Evolutionary conservation across 2,113 vertebrate species (phyloP).

Genomic region (Hypomesus transpacificus): DNA sequence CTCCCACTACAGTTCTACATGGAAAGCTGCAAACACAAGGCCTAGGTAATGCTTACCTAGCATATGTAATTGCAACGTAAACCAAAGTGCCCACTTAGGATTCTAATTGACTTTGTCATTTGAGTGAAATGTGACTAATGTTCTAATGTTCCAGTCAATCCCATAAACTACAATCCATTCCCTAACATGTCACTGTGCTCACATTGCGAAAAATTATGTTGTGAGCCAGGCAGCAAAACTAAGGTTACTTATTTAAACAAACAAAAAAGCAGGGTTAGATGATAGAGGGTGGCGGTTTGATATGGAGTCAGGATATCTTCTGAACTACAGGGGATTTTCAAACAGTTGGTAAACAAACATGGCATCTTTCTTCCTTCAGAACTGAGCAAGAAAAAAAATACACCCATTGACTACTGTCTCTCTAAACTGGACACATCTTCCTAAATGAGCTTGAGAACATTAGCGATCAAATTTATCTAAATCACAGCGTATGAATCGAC

Average conservation of each 20-base stretch:
- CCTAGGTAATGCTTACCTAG: slow-evolving; percentile 54
- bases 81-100: slow-evolving; percentile 50
- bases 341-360: slow-evolving; percentile 31
- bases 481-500: slow-evolving; percentile 3
- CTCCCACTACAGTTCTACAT: slow-evolving; percentile 15
- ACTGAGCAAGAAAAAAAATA: slow-evolving; percentile 41
- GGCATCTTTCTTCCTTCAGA: slow-evolving; percentile 14
- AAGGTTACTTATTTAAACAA: too few species aligned
- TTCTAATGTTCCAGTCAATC: slow-evolving; percentile 26
- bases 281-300: too few species aligned
- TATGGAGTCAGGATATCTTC: too few species aligned
- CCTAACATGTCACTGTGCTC: too few species aligned
- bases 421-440: slow-evolving; percentile 27
- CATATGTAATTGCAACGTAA: slow-evolving; percentile 58
- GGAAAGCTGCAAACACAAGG: slow-evolving; percentile 14
- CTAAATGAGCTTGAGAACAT: slow-evolving; percentile 25
- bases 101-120: slow-evolving; percentile 60
- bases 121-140: slow-evolving; percentile 65
- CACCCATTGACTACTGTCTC: slow-evolving; percentile 56
- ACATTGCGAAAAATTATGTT: too few species aligned
- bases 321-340: slow-evolving; percentile 36
- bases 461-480: slow-evolving; percentile 48
- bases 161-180: neutral
- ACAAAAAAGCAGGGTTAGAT: too few species aligned
- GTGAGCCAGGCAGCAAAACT: too few species aligned